These are phyloP conservation scores for Pentalonia nigronervosa DNA, from an alignment of 1,140 invertebrate genomes.

Conservation along the genomic window DNA sequence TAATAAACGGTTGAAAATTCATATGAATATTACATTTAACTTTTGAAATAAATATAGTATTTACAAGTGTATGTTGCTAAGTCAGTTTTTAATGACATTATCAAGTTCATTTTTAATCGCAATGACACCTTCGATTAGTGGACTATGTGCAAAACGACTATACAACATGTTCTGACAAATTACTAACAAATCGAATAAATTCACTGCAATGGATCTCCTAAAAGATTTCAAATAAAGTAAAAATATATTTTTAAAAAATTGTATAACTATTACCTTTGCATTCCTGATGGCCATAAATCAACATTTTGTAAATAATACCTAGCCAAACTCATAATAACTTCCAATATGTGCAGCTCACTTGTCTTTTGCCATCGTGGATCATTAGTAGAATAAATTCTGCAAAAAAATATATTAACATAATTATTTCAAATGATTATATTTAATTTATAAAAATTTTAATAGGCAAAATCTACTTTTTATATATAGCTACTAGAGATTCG, in stretches of 20 bases:
- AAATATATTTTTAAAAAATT: background rate
- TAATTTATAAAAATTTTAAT: background rate
- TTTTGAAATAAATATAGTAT: background rate
- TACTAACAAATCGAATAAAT: slow-evolving; percentile 52
- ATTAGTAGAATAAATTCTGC: slow-evolving; percentile 51
- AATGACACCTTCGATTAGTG: slow-evolving; percentile 52
- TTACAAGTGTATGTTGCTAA: background rate
- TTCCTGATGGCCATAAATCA: slow-evolving; percentile 53
- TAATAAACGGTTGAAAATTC: background rate
- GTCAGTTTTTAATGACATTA: slow-evolving; percentile 44
- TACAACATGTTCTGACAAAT: slow-evolving; percentile 54
- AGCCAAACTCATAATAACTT: slow-evolving; percentile 53
- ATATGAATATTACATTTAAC: background rate
- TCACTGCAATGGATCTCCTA: slow-evolving; percentile 50
- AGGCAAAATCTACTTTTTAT: slow-evolving; percentile 69
- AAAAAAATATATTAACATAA: slow-evolving; percentile 58
- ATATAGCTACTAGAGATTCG: slow-evolving; percentile 76
- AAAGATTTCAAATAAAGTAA: background rate
- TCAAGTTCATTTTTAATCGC: slow-evolving; percentile 49
- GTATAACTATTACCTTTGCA: slow-evolving; percentile 43
- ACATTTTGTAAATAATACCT: slow-evolving; percentile 56
- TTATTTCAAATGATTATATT: background rate
- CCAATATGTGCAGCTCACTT: slow-evolving; percentile 45
- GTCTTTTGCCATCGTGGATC: slow-evolving; percentile 53
- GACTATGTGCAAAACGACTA: slow-evolving; percentile 45